A percentile compares a stretch with the other conserved stretches of the same genome.
These are phyloP conservation scores for Quadriops clusia DNA, from an alignment of 2,888 invertebrate species.

Conservation along the genomic window DNA sequence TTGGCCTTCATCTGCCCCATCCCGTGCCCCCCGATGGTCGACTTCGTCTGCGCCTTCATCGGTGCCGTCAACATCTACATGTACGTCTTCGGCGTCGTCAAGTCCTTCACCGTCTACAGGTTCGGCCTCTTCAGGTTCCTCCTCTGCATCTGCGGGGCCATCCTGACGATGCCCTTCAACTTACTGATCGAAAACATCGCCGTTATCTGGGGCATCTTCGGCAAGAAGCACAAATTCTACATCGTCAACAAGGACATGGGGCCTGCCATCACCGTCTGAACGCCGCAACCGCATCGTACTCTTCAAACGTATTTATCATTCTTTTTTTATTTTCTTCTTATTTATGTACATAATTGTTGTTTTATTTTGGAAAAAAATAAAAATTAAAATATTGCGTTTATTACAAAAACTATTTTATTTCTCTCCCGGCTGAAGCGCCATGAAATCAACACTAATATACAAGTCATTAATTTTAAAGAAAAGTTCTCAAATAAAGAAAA, in stretches of 20 bases:
- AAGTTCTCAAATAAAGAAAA: no score
- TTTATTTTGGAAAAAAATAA: no score
- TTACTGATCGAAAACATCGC: constrained; percentile 90
- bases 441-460: no score
- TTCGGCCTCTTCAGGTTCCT: constrained; percentile 70
- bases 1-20: constrained; percentile 79
- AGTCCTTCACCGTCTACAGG: constrained; percentile 83
- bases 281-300: no score
- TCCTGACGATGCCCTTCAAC: constrained; percentile 87
- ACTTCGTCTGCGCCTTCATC: constrained; percentile 80
- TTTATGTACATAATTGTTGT: no score
- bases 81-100: constrained; percentile 96
- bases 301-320: no score
- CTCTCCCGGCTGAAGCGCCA: no score
- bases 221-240: constrained; percentile 94
- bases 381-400: no score
- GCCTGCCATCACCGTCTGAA: constrained; percentile 54
- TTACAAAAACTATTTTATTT: no score
- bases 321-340: no score
- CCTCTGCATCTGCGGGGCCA: constrained; percentile 71
- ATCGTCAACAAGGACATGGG: constrained; percentile 87
- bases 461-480: no score
- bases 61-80: constrained; percentile 93
- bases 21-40: constrained; percentile 70
- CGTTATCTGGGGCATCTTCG: constrained; percentile 87